Base-by-base conservation (phyloP, 2,888 invertebrate species). In the Melanchra persicariae region DNA sequence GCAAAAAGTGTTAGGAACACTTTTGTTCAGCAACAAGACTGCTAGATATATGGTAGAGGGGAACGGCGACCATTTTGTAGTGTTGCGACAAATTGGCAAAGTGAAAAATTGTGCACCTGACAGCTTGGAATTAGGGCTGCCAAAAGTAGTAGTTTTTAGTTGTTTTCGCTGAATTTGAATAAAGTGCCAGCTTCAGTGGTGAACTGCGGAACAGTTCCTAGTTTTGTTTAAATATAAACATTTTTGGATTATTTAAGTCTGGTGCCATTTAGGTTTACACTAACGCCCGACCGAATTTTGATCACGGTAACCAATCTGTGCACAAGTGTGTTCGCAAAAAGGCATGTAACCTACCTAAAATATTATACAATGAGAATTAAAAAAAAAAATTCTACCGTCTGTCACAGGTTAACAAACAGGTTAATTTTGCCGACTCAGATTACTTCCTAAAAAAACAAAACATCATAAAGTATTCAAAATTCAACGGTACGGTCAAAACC, bases 71-170 rank as follows among this genome's bases (percentile, higher is more conserved):
- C 84, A 88, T 87, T 87, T 80, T 82, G 85, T 84, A 81, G 84
- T 79, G 81, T 70, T 67, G 62, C 74, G 77, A 88, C 89, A 89
- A 89, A 89, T 89, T 88, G 87, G 84, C 70, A 60, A 59, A 61
- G 84, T 88, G 86, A 88, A 85, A 88, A 87, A 89, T 81, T 86
- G 87, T 76, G 70, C 60, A 30, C 54, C 54, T 62, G 73, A 66
- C 60, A 70, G 66, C 17, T 62, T 19, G 71, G 51, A 64, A 66
- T 62, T 67, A 74, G 74, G 67, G 61, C 24, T 82, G 80, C 68
- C 71, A 63, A 61, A 66, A 45, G 34, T 66, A 51, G 57, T 62
- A n/a, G 37, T n/a, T 66, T 60, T 49, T 19, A 7, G 30, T 49
- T 43, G 19, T 37, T 63, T 79, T 51, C 51, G 5, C 9, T 6